A percentile compares a stretch with the other conserved stretches of the same genome.
phyloP scores from a whole-genome alignment of 1,140 invertebrate genomes.

The Bombus confusus region DNA sequence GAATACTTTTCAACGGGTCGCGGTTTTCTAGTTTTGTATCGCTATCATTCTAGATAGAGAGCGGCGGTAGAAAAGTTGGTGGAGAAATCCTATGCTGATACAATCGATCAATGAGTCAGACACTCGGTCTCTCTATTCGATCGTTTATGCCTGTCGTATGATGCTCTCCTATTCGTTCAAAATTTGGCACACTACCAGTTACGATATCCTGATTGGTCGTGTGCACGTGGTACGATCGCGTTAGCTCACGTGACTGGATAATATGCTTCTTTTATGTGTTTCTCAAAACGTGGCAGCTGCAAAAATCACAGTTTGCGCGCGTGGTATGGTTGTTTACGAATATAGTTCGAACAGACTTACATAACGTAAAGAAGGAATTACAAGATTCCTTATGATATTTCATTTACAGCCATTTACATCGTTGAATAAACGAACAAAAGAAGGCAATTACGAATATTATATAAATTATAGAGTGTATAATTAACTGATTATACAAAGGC shows the following conservation, averaged over 20 bases:
- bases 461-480: no score
- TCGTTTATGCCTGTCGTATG: background rate
- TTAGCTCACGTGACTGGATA: background rate
- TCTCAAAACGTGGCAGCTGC: background rate
- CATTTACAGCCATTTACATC: no score
- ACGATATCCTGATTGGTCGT: conserved; percentile 27
- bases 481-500: no score
- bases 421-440: no score
- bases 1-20: no score
- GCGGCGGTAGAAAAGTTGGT: no score
- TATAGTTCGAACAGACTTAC: background rate
- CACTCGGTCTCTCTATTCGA: background rate
- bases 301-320: background rate
- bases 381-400: no score
- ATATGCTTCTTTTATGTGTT: background rate
- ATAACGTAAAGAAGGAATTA: background rate
- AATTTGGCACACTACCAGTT: conserved; percentile 17
- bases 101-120: background rate
- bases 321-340: background rate
- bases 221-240: conserved; percentile 38
- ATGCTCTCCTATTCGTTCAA: conserved; percentile 35
- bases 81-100: background rate
- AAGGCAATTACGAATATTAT: no score
- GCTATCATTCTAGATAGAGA: background rate
- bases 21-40: background rate